phyloP scores from a whole-genome alignment of 2,888 invertebrate genomes.

The Crematogaster levior region DNA sequence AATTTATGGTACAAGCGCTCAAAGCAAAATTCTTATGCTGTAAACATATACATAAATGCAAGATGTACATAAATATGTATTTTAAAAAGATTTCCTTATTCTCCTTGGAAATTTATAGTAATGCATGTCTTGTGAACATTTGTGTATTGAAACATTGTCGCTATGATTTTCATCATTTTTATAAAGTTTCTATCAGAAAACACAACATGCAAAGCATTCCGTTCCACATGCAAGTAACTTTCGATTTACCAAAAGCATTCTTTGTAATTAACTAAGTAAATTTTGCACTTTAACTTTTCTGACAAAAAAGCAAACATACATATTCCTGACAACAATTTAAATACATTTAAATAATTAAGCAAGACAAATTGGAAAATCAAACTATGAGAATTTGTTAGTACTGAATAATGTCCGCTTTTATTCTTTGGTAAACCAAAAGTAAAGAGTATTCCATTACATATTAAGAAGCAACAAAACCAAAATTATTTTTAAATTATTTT shows the following conservation, averaged over 20 bases:
- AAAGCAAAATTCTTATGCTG: neutral
- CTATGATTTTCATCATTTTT: neutral
- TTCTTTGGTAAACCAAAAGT: neutral
- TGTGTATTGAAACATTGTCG: neutral
- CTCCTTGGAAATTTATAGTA: neutral
- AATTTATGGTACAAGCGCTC: neutral
- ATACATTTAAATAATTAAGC: neutral
- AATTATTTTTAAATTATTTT: too few species aligned
- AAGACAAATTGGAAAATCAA: neutral
- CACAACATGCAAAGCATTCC: slow-evolving; percentile 16
- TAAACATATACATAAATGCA: neutral
- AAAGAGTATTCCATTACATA: neutral
- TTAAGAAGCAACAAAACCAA: neutral
- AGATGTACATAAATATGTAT: neutral
- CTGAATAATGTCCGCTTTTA: neutral
- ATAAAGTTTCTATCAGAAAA: neutral
- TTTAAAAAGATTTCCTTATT: neutral
- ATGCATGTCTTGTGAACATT: neutral
- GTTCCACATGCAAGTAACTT: slow-evolving; percentile 18
- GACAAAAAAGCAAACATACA: neutral
- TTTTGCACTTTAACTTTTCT: neutral
- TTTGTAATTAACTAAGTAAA: neutral
- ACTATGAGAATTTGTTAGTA: neutral
- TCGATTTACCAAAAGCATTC: neutral
- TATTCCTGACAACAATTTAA: neutral